phyloP scores from a whole-genome alignment of 2,113 vertebrate species.

The Saguinus imperator region DNA sequence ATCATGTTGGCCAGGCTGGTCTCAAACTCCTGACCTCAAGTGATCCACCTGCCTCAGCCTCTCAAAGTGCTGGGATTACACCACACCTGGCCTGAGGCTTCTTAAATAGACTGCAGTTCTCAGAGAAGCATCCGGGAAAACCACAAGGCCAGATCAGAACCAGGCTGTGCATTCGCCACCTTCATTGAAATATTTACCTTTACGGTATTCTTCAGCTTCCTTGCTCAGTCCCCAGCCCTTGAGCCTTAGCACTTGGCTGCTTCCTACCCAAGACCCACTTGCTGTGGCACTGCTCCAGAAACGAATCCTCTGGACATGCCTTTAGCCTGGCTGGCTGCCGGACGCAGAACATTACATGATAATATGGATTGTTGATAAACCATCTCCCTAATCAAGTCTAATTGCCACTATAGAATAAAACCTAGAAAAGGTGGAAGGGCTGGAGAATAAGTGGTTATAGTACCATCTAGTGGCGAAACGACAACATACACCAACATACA shows the following conservation, averaged over 20 bases:
- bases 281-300: background rate
- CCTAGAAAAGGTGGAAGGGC: background rate
- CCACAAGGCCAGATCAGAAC: background rate
- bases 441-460: conserved; percentile 2
- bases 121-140: background rate
- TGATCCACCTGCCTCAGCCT: no score
- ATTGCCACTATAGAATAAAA: background rate
- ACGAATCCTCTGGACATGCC: background rate
- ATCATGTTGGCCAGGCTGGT: no score
- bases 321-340: background rate
- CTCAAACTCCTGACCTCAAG: no score
- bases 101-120: background rate
- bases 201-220: background rate
- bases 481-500: conserved; percentile 23
- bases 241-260: background rate
- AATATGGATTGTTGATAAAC: background rate
- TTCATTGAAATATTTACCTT: background rate
- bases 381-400: background rate
- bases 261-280: background rate
- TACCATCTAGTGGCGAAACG: conserved; percentile 78
- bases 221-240: background rate
- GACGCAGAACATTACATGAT: background rate
- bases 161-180: background rate
- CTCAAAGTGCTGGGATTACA: no score
- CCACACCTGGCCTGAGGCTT: background rate